These are phyloP conservation scores for Metaphire vulgaris DNA, from an alignment of 1,140 invertebrate genomes.

Conservation along the genomic window DNA sequence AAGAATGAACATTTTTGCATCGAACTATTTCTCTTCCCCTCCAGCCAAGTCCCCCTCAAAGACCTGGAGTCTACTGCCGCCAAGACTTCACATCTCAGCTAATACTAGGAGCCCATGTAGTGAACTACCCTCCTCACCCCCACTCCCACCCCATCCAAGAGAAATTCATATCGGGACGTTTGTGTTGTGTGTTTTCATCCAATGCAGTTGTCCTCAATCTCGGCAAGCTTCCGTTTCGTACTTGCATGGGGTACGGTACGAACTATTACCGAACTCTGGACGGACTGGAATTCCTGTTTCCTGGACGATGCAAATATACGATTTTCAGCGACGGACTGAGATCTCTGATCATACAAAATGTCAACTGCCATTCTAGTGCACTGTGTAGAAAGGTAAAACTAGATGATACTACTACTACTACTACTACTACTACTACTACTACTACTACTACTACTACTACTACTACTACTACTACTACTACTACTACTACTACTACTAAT, in stretches of 20 bases:
- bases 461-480: slow-evolving; percentile 29
- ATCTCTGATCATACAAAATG: slow-evolving; percentile 31
- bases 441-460: slow-evolving; percentile 13
- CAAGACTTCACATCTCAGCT: no score
- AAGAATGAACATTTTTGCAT: no score
- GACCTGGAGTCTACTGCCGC: no score
- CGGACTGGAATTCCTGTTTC: slow-evolving; percentile 55
- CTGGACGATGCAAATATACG: slow-evolving; percentile 44
- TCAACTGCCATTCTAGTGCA: slow-evolving; percentile 31
- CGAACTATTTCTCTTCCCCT: no score
- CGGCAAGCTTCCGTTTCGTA: slow-evolving; percentile 31
- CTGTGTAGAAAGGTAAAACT: slow-evolving; percentile 37
- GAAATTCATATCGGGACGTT: no score
- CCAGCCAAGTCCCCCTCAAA: no score
- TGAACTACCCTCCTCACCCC: no score
- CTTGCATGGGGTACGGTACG: slow-evolving; percentile 68
- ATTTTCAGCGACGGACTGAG: slow-evolving; percentile 31
- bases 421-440: slow-evolving; percentile 2
- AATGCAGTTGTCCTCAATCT: slow-evolving; percentile 30
- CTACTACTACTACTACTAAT: slow-evolving; percentile 31
- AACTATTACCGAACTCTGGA: slow-evolving; percentile 76
- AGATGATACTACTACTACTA: slow-evolving; percentile 11
- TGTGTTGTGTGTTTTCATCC: no score
- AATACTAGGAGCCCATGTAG: no score
- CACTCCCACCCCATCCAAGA: no score